These are phyloP conservation scores for Delphinus delphis DNA, from an alignment of 2,113 vertebrate species.

Conservation along the genomic window DNA sequence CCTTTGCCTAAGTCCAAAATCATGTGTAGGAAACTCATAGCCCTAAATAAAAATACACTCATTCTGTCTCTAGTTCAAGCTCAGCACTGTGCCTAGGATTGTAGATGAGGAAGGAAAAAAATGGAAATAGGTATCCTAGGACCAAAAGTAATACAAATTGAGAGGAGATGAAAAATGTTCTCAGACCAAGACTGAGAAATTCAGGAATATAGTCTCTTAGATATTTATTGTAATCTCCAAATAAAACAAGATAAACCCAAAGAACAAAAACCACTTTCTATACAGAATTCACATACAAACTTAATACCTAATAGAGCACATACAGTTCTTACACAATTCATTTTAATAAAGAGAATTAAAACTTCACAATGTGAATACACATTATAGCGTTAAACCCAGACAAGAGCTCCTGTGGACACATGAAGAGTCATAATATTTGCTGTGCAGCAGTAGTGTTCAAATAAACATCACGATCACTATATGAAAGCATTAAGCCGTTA, in stretches of 20 bases:
- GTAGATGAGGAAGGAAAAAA: neutral
- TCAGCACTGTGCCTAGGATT: neutral
- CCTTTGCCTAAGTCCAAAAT: neutral
- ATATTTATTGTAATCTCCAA: constrained; percentile 92
- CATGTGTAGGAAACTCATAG: neutral
- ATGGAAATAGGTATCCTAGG: neutral
- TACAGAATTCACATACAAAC: constrained; percentile 88
- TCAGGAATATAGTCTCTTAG: constrained; percentile 86
- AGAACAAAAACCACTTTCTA: constrained; percentile 80
- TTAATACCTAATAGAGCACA: constrained; percentile 84
- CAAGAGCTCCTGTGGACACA: constrained; percentile 69
- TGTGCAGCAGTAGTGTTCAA: constrained; percentile 72
- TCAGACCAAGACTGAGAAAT: constrained; percentile 66
- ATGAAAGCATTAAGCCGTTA: constrained; percentile 68
- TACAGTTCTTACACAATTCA: constrained; percentile 76
- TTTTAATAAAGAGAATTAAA: constrained; percentile 79
- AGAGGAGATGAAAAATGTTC: neutral
- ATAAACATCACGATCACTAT: constrained; percentile 73
- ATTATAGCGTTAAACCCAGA: constrained; percentile 78
- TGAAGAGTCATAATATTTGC: constrained; percentile 72
- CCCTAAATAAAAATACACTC: neutral
- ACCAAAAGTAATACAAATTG: neutral
- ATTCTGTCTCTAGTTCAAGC: neutral
- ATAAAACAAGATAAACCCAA: constrained; percentile 78
- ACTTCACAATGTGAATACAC: constrained; percentile 79